phyloP scores from a whole-genome alignment of 1,140 invertebrate genomes.

The Drosophila obscura region DNA sequence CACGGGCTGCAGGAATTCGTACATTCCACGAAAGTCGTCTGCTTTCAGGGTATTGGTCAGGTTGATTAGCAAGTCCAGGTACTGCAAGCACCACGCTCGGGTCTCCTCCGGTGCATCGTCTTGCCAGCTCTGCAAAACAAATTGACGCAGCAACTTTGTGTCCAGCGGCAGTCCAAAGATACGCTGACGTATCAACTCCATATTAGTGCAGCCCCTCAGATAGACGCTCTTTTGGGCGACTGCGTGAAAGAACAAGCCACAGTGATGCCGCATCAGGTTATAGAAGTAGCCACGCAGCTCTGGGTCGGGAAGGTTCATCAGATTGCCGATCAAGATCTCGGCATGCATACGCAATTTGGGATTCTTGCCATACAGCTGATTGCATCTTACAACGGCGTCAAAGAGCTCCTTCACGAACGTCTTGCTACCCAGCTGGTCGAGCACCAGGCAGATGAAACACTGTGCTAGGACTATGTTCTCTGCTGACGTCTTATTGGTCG shows the following conservation, averaged over 20 bases:
- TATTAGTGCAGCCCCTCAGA: slow-evolving; percentile 47
- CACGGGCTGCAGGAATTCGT: slow-evolving; percentile 45
- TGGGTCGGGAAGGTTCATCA: slow-evolving; percentile 48
- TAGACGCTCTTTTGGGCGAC: slow-evolving; percentile 59
- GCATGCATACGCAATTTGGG: slow-evolving; percentile 34
- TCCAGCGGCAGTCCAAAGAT: slow-evolving; percentile 69
- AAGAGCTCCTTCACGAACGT: slow-evolving; percentile 42
- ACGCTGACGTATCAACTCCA: slow-evolving; percentile 33
- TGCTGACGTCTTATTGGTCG: neutral
- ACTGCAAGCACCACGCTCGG: slow-evolving; percentile 52
- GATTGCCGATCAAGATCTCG: slow-evolving; percentile 37
- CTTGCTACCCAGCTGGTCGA: slow-evolving; percentile 54
- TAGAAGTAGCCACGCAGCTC: slow-evolving; percentile 24
- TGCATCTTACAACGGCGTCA: slow-evolving; percentile 54
- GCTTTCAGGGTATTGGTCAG: slow-evolving; percentile 9
- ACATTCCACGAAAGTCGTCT: slow-evolving; percentile 28
- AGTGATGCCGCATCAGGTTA: slow-evolving; percentile 26
- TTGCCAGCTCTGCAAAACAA: slow-evolving; percentile 41
- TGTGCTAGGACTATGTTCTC: slow-evolving; percentile 22
- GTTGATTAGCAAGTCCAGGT: slow-evolving; percentile 48
- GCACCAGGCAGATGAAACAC: slow-evolving; percentile 38
- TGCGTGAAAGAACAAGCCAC: slow-evolving; percentile 54
- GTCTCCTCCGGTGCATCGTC: neutral
- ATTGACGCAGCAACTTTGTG: slow-evolving; percentile 43
- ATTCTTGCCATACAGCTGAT: slow-evolving; percentile 28